phyloP scores from a whole-genome alignment of 2,113 vertebrate species.

The Python bivittatus region DNA sequence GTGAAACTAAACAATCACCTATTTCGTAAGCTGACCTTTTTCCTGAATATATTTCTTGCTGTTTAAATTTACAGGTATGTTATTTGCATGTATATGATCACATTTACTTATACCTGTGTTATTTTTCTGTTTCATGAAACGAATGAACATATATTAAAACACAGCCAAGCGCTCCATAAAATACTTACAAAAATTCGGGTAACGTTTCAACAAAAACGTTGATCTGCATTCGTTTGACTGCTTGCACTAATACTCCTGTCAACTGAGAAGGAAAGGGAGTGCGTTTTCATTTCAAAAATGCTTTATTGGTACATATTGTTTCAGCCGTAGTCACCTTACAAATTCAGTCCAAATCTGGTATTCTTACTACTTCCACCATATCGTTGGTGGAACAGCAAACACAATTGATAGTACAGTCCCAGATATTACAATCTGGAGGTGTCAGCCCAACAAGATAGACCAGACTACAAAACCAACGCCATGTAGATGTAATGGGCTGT shows the following conservation, averaged over 20 bases:
- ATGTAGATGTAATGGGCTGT: too few species aligned
- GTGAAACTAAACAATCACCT: not conserved
- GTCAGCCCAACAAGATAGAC: too few species aligned
- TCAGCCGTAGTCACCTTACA: not conserved
- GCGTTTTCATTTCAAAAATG: not conserved
- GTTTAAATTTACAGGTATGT: not conserved
- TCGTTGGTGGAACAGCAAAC: too few species aligned
- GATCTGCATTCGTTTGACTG: conserved; percentile 88
- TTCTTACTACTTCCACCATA: too few species aligned
- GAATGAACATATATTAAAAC: not conserved
- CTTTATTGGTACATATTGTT: not conserved
- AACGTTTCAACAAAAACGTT: conserved; percentile 83
- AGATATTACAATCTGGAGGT: too few species aligned
- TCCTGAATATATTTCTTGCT: not conserved
- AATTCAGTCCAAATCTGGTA: not conserved
- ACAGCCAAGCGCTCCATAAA: not conserved
- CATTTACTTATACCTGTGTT: not conserved
- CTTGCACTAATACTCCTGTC: conserved; percentile 86
- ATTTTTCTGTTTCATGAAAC: not conserved
- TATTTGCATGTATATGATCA: too few species aligned
- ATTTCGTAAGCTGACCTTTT: not conserved
- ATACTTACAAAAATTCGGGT: conserved; percentile 81
- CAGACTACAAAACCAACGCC: too few species aligned
- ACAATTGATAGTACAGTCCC: too few species aligned
- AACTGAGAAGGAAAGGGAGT: conserved; percentile 74